A percentile compares a stretch with the other conserved stretches of the same genome.
Conservation (phyloP, 2,797 vertebrate genomes). For the Aldrovandia affinis region DNA sequence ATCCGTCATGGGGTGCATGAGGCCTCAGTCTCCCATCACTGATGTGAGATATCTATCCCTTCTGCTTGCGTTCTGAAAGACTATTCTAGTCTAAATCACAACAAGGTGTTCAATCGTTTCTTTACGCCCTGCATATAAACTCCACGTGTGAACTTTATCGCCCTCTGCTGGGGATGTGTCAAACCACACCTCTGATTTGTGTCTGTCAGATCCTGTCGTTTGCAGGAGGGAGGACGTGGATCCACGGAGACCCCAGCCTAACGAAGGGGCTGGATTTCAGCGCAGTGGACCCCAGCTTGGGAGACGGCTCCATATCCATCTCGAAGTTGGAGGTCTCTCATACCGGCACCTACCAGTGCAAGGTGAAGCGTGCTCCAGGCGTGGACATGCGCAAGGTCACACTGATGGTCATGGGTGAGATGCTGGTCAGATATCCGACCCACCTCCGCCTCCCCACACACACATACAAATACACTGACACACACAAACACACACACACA, state of each 20-base stretch:
- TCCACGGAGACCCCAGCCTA: slow-evolving; percentile 63
- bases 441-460: background rate
- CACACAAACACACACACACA: background rate
- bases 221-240: slow-evolving; percentile 71
- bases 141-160: background rate
- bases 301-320: slow-evolving; percentile 86
- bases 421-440: background rate
- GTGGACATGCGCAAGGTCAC: slow-evolving; percentile 80
- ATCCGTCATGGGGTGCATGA: background rate
- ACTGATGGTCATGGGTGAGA: slow-evolving; percentile 82
- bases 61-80: too few relatives aligned
- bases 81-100: background rate
- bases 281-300: slow-evolving; percentile 75
- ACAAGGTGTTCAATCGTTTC: background rate
- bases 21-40: background rate
- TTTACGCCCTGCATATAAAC: background rate
- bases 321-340: slow-evolving; percentile 70
- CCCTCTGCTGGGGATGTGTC: background rate
- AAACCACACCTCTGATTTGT: slow-evolving; percentile 34
- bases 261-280: slow-evolving; percentile 77
- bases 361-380: slow-evolving; percentile 87
- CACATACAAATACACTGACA: background rate
- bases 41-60: background rate
- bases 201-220: slow-evolving; percentile 82
- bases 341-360: slow-evolving; percentile 86